Evolutionary conservation across 2,888 invertebrate species (phyloP), one percentile per base, ranked within the genome.

Genomic region (Microplitis deprimator): DNA sequence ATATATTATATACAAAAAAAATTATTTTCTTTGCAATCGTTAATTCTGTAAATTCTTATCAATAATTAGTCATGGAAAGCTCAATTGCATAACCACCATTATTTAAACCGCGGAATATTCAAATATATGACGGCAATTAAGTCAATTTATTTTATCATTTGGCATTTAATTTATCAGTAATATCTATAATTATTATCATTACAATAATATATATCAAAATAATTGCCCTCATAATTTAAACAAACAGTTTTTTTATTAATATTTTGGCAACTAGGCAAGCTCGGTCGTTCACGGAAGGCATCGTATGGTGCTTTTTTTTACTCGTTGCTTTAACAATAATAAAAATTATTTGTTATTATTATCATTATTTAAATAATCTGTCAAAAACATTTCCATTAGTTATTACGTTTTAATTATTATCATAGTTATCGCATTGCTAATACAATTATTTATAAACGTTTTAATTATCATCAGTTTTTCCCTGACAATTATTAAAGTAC

Each of bases 221-320:
- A 82, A 80, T 81, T 84, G 81, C 79, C 79, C 74, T 82, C 82
- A 82, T 80, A 79, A 83, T 80, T 39, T 79, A 72, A 80, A 79
- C 82, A 83, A 83, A 82, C 80, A 4, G 29, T 82, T 80, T 75
- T 79, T 81, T 81, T 74, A 76, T 79, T 69, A 81, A 76, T 80
- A 79, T 82, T 82, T 83, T 84, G 82, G 85, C 84, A 86, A 85
- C 84, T 86, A 85, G 85, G 85, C 89, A 89, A 89, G 89, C 89
- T 89, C 89, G 89, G 89, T 89, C 88, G 88, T 89, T 89, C 89
- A 89, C 89, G 89, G 88, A 89, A 89, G 89, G 89, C 89, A 89
- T 89, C 89, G 89, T 89, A 87, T 85, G 88, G 88, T 87, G 88
- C 87, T 50, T 50, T 50, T 50, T 50, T 50, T 78, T 86, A 85